phyloP scores from a whole-genome alignment of 2,113 vertebrate species.

The Piaya cayana region DNA sequence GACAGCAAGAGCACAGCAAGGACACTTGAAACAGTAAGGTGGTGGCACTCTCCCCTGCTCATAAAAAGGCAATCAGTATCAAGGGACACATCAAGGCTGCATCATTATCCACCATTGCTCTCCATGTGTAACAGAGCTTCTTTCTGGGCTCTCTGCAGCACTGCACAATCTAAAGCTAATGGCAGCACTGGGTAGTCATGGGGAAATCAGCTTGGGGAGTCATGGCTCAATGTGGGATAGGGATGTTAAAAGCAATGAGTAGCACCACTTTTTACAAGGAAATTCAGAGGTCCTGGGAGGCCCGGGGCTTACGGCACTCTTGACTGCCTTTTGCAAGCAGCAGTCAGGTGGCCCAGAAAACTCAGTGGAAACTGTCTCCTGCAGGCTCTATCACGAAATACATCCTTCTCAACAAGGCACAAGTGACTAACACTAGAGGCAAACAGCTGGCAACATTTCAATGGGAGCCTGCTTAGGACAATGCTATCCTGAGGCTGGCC shows the following conservation, averaged over 20 bases:
- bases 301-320: neutral
- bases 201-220: neutral
- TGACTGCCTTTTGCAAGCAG: neutral
- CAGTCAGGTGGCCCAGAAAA: neutral
- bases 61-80: neutral
- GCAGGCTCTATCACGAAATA: neutral
- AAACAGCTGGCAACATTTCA: neutral
- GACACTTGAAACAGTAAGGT: neutral
- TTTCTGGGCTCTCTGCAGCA: neutral
- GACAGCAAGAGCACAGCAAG: neutral
- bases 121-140: accelerated
- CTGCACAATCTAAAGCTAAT: neutral
- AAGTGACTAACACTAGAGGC: neutral
- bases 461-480: neutral
- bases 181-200: neutral
- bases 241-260: neutral
- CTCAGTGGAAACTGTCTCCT: neutral
- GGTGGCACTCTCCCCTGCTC: neutral
- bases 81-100: neutral
- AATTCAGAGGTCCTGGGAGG: neutral
- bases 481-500: neutral
- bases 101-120: neutral
- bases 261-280: neutral
- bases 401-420: neutral
- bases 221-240: neutral